A percentile compares a stretch with the other conserved stretches of the same genome.
Conservation (phyloP, 2,113 vertebrate genomes). For the Struthio camelus region DNA sequence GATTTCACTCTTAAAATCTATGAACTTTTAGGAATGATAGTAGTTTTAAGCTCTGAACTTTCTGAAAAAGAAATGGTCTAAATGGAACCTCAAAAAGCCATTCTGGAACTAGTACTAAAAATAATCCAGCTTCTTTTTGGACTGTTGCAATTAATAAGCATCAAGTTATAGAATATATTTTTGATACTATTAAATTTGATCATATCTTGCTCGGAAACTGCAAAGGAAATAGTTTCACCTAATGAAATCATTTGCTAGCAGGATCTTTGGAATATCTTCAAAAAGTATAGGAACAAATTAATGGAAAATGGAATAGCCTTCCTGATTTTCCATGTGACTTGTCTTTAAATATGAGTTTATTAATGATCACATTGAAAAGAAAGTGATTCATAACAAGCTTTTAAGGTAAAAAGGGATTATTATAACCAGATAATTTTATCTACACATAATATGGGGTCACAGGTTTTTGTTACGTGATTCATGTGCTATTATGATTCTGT, state of each 20-base stretch:
- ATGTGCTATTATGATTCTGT: background rate
- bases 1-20: background rate
- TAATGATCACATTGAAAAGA: slow-evolving; percentile 4
- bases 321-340: background rate
- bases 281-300: slow-evolving; percentile 22
- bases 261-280: slow-evolving; percentile 2
- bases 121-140: background rate
- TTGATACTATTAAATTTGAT: slow-evolving; percentile 24
- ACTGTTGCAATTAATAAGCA: background rate
- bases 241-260: slow-evolving; percentile 31
- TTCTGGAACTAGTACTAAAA: background rate
- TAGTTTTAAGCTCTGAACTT: background rate
- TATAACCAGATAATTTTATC: background rate
- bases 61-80: background rate
- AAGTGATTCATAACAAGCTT: background rate
- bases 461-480: background rate
- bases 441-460: background rate
- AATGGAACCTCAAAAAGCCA: background rate
- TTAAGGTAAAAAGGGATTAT: background rate
- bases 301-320: slow-evolving; percentile 26
- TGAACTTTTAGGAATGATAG: background rate
- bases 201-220: background rate
- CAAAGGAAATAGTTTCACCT: slow-evolving; percentile 44
- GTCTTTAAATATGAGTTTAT: background rate
- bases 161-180: background rate